phyloP scores from a whole-genome alignment of 2,888 invertebrate species.

The Nomada fucata region DNA sequence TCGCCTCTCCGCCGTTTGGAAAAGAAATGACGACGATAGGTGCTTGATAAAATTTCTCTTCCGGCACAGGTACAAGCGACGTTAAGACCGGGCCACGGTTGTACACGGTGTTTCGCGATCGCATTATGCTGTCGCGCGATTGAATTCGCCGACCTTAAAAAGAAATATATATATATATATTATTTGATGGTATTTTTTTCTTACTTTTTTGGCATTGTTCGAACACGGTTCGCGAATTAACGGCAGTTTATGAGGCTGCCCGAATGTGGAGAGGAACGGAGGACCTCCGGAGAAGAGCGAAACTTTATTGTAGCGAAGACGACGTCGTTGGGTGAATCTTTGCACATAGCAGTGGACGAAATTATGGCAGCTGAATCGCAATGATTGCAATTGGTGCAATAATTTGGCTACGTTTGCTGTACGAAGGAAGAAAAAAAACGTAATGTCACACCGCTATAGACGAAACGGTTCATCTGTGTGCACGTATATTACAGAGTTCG shows the following conservation, averaged over 20 bases:
- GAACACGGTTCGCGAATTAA: slow-evolving; percentile 51
- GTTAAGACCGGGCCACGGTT: slow-evolving; percentile 41
- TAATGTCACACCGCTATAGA: background rate
- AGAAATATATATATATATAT: slow-evolving; percentile 6
- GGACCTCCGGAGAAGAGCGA: background rate
- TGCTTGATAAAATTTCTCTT: slow-evolving; percentile 58
- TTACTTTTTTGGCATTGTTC: slow-evolving; percentile 33
- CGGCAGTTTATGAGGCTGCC: slow-evolving; percentile 37
- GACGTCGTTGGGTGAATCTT: too few species aligned
- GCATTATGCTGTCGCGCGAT: slow-evolving; percentile 52
- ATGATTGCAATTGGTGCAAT: too few species aligned
- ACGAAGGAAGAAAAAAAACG: too few species aligned
- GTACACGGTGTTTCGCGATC: slow-evolving; percentile 38
- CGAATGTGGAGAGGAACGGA: slow-evolving; percentile 4
- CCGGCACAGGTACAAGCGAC: slow-evolving; percentile 45
- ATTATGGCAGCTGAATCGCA: too few species aligned
- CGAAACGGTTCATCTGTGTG: too few species aligned
- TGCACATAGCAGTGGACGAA: too few species aligned
- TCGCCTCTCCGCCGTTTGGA: background rate
- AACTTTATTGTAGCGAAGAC: slow-evolving; percentile 22
- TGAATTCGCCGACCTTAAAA: slow-evolving; percentile 35
- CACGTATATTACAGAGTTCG: background rate
- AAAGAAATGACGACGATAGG: slow-evolving; percentile 52
- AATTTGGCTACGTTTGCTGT: too few species aligned
- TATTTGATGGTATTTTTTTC: background rate